These are phyloP conservation scores for Etheostoma spectabile DNA, from an alignment of 2,113 vertebrate species.

Conservation along the genomic window DNA sequence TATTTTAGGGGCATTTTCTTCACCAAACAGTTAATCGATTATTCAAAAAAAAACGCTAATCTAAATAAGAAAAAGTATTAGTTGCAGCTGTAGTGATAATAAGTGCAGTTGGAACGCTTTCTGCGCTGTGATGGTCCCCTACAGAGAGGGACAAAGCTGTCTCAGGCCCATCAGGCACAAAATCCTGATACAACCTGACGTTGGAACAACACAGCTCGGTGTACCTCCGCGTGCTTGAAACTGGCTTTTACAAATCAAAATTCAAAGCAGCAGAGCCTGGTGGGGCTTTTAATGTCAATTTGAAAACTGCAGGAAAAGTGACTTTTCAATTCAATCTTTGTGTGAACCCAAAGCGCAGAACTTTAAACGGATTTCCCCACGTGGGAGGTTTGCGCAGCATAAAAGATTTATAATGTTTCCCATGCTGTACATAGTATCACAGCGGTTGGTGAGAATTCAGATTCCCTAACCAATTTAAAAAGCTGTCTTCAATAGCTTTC, in stretches of 20 bases:
- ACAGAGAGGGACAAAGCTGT: constrained; percentile 66
- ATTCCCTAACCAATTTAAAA: constrained; percentile 39
- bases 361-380: constrained; percentile 70
- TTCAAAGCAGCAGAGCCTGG: constrained; percentile 41
- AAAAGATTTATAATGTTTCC: constrained; percentile 61
- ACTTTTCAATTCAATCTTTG: constrained; percentile 45
- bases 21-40: neutral
- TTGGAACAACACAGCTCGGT: constrained; percentile 61
- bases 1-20: too few relatives aligned
- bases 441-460: constrained; percentile 27
- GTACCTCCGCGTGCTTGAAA: constrained; percentile 58
- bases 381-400: constrained; percentile 23
- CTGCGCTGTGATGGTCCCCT: constrained; percentile 15
- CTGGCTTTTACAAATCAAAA: constrained; percentile 68
- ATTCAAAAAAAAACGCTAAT: neutral
- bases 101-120: neutral
- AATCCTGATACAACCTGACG: constrained; percentile 74
- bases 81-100: neutral
- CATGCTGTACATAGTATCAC: constrained; percentile 51
- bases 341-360: constrained; percentile 45
- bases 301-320: constrained; percentile 56
- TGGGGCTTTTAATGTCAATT: constrained; percentile 43
- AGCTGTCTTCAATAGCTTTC: constrained; percentile 27
- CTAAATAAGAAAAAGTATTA: neutral
- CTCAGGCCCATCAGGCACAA: constrained; percentile 47